Base-by-base conservation (phyloP, 2,797 vertebrate genomes). In the Poeciliopsis presidionis region DNA sequence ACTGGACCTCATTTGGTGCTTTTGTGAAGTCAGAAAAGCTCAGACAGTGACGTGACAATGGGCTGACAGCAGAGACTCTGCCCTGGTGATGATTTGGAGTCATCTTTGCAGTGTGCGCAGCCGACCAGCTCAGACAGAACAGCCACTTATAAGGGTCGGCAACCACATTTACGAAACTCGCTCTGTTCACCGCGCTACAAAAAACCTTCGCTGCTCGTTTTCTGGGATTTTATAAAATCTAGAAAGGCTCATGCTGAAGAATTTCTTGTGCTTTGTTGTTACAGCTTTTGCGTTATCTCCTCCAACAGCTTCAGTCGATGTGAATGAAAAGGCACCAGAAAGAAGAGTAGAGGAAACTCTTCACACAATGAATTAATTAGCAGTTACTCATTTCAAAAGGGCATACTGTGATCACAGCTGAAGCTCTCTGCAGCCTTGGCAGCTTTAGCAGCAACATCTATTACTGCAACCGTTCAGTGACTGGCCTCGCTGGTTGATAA, bases 1-100 rank as follows among this genome's bases (percentile, higher is more conserved):
- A 59, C 83, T 89, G 85, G 84, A 79, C 88, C 83, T 84, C 89
- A 85, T 88, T 90, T 86, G 75, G 70, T 77, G 55, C 81, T 89
- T 78, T 77, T 86, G 83, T 77, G 9, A 76, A 90, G 86, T 86
- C 75, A 82, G 72, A 55, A 3, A 67, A 77, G 82, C 78, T 53
- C 77, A 78, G 86, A 79, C 43, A 73, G 63, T 7, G 47, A 36
- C 36, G 80, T 59, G 76, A 78, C 79, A 86, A 84, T 53, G 72
- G 33, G 1, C 5, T 74, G 80, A 85, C 84, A 80, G 71, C 77
- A 69, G 71, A 78, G 39, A 82, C 47, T 22, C 72, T 14, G 72
- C 79, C 78, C 75, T 46, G 63, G 3, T 33, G 73, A 69, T 55
- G 36, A 67, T 51, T 72, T 22, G 20, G 20, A n/a, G 53, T 51